Conservation (phyloP, 2,113 vertebrate species). For the Patagioenas fasciata region DNA sequence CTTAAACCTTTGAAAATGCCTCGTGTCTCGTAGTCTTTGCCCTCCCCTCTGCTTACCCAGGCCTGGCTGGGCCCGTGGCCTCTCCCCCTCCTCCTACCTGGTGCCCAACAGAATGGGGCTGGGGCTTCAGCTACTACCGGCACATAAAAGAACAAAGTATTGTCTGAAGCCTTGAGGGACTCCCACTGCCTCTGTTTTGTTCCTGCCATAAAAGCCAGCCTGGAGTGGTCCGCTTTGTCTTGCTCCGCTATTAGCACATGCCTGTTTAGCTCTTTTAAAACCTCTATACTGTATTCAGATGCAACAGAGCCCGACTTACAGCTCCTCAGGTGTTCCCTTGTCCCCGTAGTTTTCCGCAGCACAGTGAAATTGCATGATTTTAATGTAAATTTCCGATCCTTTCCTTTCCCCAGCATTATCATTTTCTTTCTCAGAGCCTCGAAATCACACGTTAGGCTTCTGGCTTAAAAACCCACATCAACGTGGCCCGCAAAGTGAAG, state of each 20-base stretch:
- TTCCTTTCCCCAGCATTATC: slow-evolving; percentile 3
- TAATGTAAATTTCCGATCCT: not conserved
- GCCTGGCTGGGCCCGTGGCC: not conserved
- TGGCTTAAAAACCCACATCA: slow-evolving; percentile 39
- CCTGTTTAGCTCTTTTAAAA: slow-evolving; percentile 26
- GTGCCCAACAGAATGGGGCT: not conserved
- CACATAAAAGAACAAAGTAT: not conserved
- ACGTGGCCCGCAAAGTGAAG: slow-evolving; percentile 18
- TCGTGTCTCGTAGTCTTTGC: not conserved
- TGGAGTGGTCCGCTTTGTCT: slow-evolving; percentile 25
- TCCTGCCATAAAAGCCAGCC: not conserved
- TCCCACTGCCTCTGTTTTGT: not conserved
- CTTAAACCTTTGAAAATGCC: not conserved
- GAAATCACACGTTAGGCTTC: slow-evolving; percentile 28
- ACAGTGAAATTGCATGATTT: not conserved
- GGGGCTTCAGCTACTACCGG: not conserved
- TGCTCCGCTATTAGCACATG: not conserved
- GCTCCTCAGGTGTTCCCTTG: not conserved
- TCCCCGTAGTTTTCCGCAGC: not conserved
- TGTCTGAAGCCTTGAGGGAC: not conserved
- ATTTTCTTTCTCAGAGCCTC: slow-evolving; percentile 32
- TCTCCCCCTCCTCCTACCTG: not conserved
- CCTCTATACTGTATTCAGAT: not conserved
- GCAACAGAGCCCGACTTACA: not conserved
- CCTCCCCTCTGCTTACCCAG: not conserved